Evolutionary conservation across 2,797 vertebrate genomes (phyloP), one percentile per base, ranked within the genome.

Genomic region (Syngnathus acus): DNA sequence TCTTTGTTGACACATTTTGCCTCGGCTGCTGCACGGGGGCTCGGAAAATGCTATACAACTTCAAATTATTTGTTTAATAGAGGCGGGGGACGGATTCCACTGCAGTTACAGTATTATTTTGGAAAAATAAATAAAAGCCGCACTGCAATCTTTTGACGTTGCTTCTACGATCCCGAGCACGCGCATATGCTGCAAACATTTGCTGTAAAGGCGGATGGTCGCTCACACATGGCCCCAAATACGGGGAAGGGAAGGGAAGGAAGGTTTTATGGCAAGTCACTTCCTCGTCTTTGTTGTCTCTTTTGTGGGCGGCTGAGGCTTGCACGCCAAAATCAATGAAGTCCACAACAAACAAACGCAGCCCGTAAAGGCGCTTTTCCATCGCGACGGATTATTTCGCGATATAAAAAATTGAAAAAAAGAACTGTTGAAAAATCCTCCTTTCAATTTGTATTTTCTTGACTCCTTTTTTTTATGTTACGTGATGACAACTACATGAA

Each of bases 261-360:
- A 76, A 82, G 82, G 80, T 87, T 90, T 90, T 90, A 89, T 89
- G 84, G 84, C 89, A 79, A 59, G 81, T 77, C 64, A 89, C 86
- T 89, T 90, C 88, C 89, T 85, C 57, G 82, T 85, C 89, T 89
- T 89, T 90, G 88, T 90, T 89, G 81, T 86, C 83, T 86, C 79
- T 89, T 89, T 90, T 88, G 89, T 89, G 82, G 82, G 65, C 83
- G 64, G 83, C 86, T 84, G 82, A 82, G 73, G 75, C 42, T 13
- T 43, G 42, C 42, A 43, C 26, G 26, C 26, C 26, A 32, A 32
- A 32, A 32, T 32, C 26, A 59, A 60, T 19, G 42, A 59, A 16
- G 6, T 37, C 39, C 21, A 38, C 19, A 80, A 60, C 72, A 74
- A 82, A 87, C 87, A 83, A 82, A 81, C 87, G 19, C 21, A 42